Conservation (phyloP, 2,113 vertebrate genomes). For the Spilogale gracilis region DNA sequence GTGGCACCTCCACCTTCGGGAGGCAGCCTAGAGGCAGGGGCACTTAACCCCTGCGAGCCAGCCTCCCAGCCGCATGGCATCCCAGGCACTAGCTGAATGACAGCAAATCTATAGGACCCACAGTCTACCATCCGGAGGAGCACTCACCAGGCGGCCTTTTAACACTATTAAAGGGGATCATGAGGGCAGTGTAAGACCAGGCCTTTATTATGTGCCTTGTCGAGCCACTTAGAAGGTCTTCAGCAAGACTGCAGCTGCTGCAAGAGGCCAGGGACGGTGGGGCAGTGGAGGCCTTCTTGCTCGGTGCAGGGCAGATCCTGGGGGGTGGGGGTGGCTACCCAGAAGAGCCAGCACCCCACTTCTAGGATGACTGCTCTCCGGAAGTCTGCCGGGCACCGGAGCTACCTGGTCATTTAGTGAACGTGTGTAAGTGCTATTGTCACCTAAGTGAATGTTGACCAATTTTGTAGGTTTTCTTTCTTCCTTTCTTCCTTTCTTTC, state of each 20-base stretch:
- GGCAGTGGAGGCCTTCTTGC: rapidly evolving
- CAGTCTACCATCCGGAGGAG: constrained; percentile 88
- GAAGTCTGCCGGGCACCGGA: rapidly evolving
- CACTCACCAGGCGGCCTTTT: constrained; percentile 85
- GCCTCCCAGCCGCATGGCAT: constrained; percentile 84
- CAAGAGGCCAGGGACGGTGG: neutral
- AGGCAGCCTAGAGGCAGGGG: constrained; percentile 87
- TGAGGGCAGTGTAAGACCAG: constrained; percentile 85
- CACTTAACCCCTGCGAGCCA: constrained; percentile 91
- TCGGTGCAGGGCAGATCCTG: neutral
- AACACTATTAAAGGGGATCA: constrained; percentile 87
- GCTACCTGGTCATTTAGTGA: rapidly evolving
- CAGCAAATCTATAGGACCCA: constrained; percentile 91
- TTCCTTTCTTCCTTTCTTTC: neutral
- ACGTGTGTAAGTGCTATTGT: rapidly evolving
- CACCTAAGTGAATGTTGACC: neutral
- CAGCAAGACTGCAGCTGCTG: constrained; percentile 55
- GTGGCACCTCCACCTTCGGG: constrained; percentile 83
- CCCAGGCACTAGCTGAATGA: constrained; percentile 87
- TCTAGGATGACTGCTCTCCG: rapidly evolving
- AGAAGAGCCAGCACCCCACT: too few relatives aligned
- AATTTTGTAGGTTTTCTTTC: neutral
- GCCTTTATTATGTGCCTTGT: constrained; percentile 78
- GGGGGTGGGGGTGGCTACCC: neutral
- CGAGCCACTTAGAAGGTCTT: constrained; percentile 75